These are phyloP conservation scores for Caradrina clavipalpis DNA, from an alignment of 2,888 invertebrate genomes.

Conservation along the genomic window DNA sequence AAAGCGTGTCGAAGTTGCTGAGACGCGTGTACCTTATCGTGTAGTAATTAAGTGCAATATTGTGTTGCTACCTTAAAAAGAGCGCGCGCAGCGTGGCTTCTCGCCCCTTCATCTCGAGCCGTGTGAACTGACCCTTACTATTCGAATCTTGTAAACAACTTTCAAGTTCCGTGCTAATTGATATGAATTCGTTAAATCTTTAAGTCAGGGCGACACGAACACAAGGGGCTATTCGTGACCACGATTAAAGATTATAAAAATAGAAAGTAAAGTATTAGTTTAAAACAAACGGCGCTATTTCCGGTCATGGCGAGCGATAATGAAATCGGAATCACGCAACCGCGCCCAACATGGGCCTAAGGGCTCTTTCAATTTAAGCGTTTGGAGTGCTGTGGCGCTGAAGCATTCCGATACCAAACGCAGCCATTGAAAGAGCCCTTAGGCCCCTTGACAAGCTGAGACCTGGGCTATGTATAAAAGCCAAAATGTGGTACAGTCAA, in stretches of 20 bases:
- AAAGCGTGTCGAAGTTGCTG: too few species aligned
- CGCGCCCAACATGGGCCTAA: background rate
- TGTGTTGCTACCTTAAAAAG: background rate
- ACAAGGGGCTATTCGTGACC: constrained; percentile 38
- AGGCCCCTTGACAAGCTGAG: too few species aligned
- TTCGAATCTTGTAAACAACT: constrained; percentile 5
- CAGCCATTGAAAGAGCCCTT: too few species aligned
- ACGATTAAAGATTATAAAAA: constrained; percentile 33
- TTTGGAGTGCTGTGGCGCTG: too few species aligned
- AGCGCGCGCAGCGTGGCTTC: too few species aligned
- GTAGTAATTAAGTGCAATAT: background rate
- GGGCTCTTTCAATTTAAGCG: background rate
- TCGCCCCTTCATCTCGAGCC: background rate
- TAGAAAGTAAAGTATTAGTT: constrained; percentile 31
- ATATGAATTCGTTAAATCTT: constrained; percentile 22
- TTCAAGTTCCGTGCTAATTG: constrained; percentile 30
- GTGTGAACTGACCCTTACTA: background rate
- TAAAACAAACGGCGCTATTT: constrained; percentile 28
- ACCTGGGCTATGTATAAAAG: too few species aligned
- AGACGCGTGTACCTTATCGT: background rate
- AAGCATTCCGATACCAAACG: too few species aligned
- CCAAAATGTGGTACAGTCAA: too few species aligned
- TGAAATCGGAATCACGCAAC: constrained; percentile 34
- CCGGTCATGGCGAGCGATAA: constrained; percentile 8
- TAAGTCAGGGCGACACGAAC: constrained; percentile 11